A percentile compares a stretch with the other conserved stretches of the same genome.
phyloP scores from a whole-genome alignment of 2,113 vertebrate genomes.

The Chiloscyllium plagiosum region DNA sequence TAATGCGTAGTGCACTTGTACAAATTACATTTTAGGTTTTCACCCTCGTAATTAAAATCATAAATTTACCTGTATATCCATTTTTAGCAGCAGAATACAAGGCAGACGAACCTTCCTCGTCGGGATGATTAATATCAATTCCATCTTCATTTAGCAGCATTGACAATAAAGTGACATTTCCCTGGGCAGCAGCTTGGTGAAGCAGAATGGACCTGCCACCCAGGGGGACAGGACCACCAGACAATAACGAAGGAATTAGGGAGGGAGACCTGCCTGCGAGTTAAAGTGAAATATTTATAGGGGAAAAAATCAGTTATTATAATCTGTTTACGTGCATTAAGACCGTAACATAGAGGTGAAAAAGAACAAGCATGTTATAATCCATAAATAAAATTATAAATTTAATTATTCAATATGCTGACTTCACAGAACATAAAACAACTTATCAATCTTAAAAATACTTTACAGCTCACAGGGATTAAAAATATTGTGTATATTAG shows the following conservation, averaged over 20 bases:
- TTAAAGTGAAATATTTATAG: conserved; percentile 69
- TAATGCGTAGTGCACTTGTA: not conserved
- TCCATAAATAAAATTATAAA: not conserved
- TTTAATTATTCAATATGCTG: not conserved
- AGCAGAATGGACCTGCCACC: conserved; percentile 94
- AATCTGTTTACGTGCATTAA: not conserved
- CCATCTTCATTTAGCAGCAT: conserved; percentile 99
- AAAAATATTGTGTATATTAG: not conserved
- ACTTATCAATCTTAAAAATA: not conserved
- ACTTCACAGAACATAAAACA: not conserved
- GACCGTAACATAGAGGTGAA: not conserved
- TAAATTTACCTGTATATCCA: conserved; percentile 80
- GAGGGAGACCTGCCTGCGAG: conserved; percentile 96
- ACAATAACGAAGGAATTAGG: conserved; percentile 85
- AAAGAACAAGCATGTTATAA: conserved; percentile 1
- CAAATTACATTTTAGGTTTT: not conserved
- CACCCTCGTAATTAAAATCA: not conserved
- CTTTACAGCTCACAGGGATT: not conserved
- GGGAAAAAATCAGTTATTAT: conserved; percentile 42
- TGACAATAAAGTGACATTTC: conserved; percentile 99
- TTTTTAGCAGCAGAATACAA: conserved; percentile 98
- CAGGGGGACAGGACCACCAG: conserved; percentile 97
- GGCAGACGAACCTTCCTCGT: conserved; percentile 85
- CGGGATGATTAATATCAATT: conserved; percentile 73
- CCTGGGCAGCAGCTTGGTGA: conserved; percentile 99